phyloP scores from a whole-genome alignment of 1,140 invertebrate genomes.

The Lycorma delicatula region DNA sequence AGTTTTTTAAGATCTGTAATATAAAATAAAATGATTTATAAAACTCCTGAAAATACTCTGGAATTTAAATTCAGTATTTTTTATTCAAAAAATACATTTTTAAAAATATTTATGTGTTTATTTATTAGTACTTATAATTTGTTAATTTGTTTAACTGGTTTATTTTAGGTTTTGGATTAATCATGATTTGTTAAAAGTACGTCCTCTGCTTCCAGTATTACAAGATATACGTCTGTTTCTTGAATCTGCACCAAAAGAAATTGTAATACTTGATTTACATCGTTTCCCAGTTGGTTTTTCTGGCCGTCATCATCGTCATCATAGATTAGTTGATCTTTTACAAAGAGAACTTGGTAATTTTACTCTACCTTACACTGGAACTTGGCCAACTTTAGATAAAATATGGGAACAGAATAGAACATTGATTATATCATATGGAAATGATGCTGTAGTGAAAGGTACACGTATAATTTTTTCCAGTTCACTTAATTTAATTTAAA shows the following conservation, averaged over 20 bases:
- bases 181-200: conserved; percentile 56
- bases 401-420: conserved; percentile 50
- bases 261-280: conserved; percentile 57
- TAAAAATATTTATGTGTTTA: neutral
- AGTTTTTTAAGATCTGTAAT: conserved; percentile 9
- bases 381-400: conserved; percentile 46
- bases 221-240: conserved; percentile 53
- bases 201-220: conserved; percentile 51
- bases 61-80: neutral
- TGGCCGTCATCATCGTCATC: conserved; percentile 42
- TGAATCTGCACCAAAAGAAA: conserved; percentile 49
- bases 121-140: neutral
- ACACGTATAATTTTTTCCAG: too few relatives aligned
- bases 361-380: conserved; percentile 43
- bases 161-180: conserved; percentile 59
- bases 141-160: too few relatives aligned
- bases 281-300: conserved; percentile 61
- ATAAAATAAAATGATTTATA: conserved; percentile 29
- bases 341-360: conserved; percentile 48
- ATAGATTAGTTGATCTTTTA: conserved; percentile 48
- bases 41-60: neutral
- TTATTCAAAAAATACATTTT: neutral
- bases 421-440: conserved; percentile 56
- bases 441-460: conserved; percentile 46
- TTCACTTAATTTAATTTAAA: too few relatives aligned